Evolutionary conservation across 2,113 vertebrate species (phyloP).

Genomic region (Vulpes ferrilata): DNA sequence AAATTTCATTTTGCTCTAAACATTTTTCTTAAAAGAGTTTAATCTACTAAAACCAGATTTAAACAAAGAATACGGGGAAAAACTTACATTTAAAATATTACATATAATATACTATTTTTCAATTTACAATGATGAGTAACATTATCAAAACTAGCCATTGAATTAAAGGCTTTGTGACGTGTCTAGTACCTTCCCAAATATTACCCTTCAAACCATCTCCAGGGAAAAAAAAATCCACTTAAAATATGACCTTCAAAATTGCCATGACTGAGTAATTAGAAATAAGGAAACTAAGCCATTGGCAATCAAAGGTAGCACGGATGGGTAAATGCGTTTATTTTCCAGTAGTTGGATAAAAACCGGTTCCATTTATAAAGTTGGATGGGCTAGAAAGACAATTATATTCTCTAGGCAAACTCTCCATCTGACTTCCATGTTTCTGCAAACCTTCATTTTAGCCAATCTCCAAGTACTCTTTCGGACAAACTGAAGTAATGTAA

Average conservation of each 20-base stretch:
- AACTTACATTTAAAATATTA: slow-evolving; percentile 30
- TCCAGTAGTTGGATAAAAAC: background rate
- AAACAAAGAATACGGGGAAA: background rate
- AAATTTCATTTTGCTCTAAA: slow-evolving; percentile 44
- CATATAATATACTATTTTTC: slow-evolving; percentile 29
- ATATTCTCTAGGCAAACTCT: slow-evolving; percentile 46
- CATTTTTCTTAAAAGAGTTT: background rate
- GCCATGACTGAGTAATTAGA: slow-evolving; percentile 34
- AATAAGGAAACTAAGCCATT: slow-evolving; percentile 46
- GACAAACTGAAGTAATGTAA: slow-evolving; percentile 70
- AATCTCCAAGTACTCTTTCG: slow-evolving; percentile 70
- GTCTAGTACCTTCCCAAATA: background rate
- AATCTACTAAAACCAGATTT: background rate
- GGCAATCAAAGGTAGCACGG: background rate
- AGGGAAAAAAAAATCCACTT: background rate
- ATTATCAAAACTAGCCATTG: slow-evolving; percentile 31
- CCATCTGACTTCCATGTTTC: slow-evolving; percentile 25
- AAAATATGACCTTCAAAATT: slow-evolving; percentile 54
- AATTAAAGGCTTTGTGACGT: background rate
- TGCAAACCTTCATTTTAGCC: slow-evolving; percentile 59
- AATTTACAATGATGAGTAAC: background rate
- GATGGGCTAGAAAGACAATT: slow-evolving; percentile 64
- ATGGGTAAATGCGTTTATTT: background rate
- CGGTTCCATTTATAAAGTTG: slow-evolving; percentile 78
- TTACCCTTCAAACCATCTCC: slow-evolving; percentile 27